Conservation (phyloP, 2,797 vertebrate genomes). For the Agapornis canus region DNA sequence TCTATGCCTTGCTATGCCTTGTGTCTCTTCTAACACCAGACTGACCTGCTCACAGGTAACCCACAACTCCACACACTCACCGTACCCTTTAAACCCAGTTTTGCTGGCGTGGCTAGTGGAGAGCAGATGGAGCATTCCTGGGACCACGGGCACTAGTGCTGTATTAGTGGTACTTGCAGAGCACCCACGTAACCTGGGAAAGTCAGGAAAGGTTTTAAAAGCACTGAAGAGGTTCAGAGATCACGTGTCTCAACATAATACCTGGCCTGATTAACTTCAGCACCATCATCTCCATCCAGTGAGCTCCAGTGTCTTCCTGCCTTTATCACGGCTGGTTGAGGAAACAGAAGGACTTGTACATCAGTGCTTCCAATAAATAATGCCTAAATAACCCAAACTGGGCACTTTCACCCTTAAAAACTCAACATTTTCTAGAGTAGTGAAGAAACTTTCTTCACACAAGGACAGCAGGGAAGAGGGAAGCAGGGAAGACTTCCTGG, state of each 20-base stretch:
- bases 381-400: not conserved
- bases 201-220: not conserved
- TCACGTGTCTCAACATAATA: accelerated
- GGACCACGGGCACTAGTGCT: not conserved
- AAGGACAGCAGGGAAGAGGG: not conserved
- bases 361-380: not conserved
- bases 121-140: not conserved
- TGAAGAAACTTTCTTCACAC: not conserved
- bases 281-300: not conserved
- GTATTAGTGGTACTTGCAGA: not conserved
- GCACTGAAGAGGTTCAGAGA: not conserved
- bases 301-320: not conserved
- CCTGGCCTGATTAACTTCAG: not conserved
- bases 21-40: not conserved
- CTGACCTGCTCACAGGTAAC: not conserved
- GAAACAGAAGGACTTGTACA: not conserved
- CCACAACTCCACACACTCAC: accelerated
- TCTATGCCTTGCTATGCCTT: not conserved
- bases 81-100: not conserved
- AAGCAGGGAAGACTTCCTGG: not conserved
- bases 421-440: not conserved
- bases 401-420: not conserved
- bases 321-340: not conserved
- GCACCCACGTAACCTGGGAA: not conserved
- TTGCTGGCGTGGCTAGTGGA: not conserved